phyloP scores from a whole-genome alignment of 2,888 invertebrate genomes.

The Cloeon dipterum region DNA sequence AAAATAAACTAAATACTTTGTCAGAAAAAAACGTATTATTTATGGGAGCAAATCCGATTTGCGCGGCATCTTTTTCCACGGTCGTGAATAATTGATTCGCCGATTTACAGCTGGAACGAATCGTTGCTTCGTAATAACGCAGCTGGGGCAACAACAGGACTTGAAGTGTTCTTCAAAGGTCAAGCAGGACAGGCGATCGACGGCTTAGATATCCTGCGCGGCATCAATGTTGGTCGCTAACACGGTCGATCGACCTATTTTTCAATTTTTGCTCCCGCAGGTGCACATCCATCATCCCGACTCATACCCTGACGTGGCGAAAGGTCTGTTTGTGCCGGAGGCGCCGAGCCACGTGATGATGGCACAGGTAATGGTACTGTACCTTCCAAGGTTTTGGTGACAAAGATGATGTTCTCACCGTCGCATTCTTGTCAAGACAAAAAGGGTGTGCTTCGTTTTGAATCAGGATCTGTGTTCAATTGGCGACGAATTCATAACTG shows the following conservation, averaged over 20 bases:
- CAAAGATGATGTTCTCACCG: too few relatives aligned
- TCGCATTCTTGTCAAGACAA: too few relatives aligned
- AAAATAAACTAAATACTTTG: too few relatives aligned
- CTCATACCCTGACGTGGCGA: constrained; percentile 2
- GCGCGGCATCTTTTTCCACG: too few relatives aligned
- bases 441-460: too few relatives aligned
- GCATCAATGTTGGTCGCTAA: background rate
- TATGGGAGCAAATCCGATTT: too few relatives aligned
- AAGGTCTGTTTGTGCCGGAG: constrained; percentile 1
- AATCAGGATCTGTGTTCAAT: too few relatives aligned
- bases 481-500: too few relatives aligned
- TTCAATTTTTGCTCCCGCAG: background rate
- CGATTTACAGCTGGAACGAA: background rate
- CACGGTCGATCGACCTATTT: background rate
- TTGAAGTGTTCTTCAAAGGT: constrained; percentile 2
- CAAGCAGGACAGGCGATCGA: background rate
- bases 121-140: background rate
- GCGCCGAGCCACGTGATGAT: background rate
- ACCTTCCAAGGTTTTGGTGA: too few relatives aligned
- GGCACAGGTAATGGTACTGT: too few relatives aligned
- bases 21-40: too few relatives aligned
- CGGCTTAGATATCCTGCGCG: constrained; percentile 1
- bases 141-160: constrained; percentile 2
- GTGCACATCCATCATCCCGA: constrained; percentile 2
- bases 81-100: background rate